phyloP scores from a whole-genome alignment of 2,113 vertebrate genomes.

The Acanthisitta chloris region DNA sequence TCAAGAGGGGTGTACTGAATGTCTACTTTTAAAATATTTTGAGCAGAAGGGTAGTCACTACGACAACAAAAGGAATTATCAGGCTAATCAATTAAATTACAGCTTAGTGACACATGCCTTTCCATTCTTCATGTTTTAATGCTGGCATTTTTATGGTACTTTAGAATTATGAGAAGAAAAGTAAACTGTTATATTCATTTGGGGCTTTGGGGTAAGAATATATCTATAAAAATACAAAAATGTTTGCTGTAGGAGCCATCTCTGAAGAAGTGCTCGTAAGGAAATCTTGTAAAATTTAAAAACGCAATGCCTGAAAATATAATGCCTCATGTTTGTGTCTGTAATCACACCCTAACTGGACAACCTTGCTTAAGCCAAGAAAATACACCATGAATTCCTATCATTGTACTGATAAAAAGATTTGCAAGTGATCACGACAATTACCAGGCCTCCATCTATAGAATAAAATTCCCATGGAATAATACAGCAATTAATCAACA shows the following conservation, averaged over 20 bases:
- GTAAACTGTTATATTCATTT: neutral
- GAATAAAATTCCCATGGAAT: neutral
- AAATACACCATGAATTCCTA: neutral
- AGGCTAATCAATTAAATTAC: neutral
- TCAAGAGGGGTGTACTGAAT: neutral
- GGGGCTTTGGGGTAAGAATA: neutral
- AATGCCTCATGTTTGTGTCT: neutral
- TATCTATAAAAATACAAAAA: neutral
- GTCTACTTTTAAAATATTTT: neutral
- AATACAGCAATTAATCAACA: neutral
- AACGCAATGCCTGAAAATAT: neutral
- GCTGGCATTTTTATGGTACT: neutral
- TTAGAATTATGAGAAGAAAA: neutral
- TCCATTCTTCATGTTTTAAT: neutral
- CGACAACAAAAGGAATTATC: neutral
- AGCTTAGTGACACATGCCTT: neutral
- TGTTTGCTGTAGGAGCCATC: accelerated
- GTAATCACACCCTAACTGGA: neutral
- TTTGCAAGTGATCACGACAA: neutral
- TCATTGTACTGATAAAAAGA: neutral
- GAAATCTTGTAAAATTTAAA: neutral
- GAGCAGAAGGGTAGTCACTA: neutral
- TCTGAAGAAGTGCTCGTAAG: neutral
- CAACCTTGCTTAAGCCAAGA: neutral
- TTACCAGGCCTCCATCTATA: accelerated